Conservation (phyloP, 1,140 invertebrate genomes). For the Galleria mellonella region DNA sequence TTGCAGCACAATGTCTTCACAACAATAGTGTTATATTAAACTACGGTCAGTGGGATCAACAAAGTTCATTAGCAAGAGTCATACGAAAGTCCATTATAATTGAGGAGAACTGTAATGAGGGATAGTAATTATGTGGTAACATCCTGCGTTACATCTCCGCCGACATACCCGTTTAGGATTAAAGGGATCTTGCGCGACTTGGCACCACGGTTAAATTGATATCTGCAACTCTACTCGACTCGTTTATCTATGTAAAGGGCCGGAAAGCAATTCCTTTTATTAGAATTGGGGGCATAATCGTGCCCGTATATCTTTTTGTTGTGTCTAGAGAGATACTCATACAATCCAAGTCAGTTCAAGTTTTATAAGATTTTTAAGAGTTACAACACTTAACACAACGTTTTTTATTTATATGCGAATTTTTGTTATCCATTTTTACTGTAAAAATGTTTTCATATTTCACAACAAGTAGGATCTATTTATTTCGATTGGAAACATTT, state of each 20-base stretch:
- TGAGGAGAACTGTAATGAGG: constrained; percentile 43
- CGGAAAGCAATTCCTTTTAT: constrained; percentile 58
- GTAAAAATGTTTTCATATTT: too few species aligned
- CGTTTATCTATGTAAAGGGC: constrained; percentile 61
- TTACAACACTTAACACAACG: too few species aligned
- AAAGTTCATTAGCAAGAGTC: constrained; percentile 12
- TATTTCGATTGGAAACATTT: too few species aligned
- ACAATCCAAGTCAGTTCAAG: constrained; percentile 39
- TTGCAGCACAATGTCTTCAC: too few species aligned
- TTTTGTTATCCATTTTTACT: too few species aligned
- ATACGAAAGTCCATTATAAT: constrained; percentile 30
- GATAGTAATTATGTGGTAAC: constrained; percentile 63
- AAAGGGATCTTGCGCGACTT: constrained; percentile 50
- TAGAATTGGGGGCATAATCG: constrained; percentile 53
- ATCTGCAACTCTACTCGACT: constrained; percentile 51
- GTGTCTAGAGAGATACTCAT: constrained; percentile 26
- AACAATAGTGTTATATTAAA: too few species aligned
- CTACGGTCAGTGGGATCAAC: constrained; percentile 1
- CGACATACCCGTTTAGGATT: constrained; percentile 51
- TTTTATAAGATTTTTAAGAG: constrained; percentile 23
- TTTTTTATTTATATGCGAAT: too few species aligned
- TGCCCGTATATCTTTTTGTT: constrained; percentile 51
- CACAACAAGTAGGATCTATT: too few species aligned
- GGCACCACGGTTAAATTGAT: constrained; percentile 61
- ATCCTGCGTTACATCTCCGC: constrained; percentile 39